A percentile compares a stretch with the other conserved stretches of the same genome.
These are phyloP conservation scores for Erpornis zantholeuca DNA, from an alignment of 2,113 vertebrate species.

Conservation along the genomic window DNA sequence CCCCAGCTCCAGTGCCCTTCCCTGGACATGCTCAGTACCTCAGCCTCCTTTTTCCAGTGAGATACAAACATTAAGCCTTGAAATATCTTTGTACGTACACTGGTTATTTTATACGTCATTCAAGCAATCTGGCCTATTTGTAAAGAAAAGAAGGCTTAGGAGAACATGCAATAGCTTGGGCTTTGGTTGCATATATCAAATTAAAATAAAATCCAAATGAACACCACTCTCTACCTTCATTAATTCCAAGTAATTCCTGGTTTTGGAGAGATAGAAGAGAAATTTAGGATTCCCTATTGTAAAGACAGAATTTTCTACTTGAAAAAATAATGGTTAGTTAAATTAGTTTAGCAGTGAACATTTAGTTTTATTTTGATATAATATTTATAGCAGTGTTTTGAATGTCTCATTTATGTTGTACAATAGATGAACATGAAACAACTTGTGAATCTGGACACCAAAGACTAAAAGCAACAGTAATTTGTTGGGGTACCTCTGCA, in stretches of 20 bases:
- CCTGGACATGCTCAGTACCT: fast-evolving
- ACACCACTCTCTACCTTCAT: fast-evolving
- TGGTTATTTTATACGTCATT: not conserved
- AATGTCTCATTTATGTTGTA: not conserved
- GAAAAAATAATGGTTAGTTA: not conserved
- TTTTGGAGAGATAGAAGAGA: not conserved
- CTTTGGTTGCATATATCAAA: not conserved
- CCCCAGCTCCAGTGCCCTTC: not conserved
- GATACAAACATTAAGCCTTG: not conserved
- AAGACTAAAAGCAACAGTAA: not conserved
- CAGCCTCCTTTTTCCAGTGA: not conserved
- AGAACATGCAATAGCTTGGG: not conserved
- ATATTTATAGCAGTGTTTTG: not conserved
- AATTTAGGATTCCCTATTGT: not conserved
- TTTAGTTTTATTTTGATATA: not conserved
- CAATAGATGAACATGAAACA: not conserved
- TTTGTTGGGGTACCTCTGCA: not conserved
- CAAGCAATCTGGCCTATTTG: not conserved
- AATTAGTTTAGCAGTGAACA: not conserved
- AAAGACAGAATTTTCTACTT: not conserved
- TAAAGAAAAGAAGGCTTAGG: not conserved
- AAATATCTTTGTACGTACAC: not conserved
- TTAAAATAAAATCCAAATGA: not conserved
- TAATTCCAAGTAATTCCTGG: not conserved
- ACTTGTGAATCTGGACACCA: not conserved